Evolutionary conservation across 2,888 invertebrate genomes (phyloP), one percentile per base, ranked within the genome.

Genomic region (Drosophila macrospina): DNA sequence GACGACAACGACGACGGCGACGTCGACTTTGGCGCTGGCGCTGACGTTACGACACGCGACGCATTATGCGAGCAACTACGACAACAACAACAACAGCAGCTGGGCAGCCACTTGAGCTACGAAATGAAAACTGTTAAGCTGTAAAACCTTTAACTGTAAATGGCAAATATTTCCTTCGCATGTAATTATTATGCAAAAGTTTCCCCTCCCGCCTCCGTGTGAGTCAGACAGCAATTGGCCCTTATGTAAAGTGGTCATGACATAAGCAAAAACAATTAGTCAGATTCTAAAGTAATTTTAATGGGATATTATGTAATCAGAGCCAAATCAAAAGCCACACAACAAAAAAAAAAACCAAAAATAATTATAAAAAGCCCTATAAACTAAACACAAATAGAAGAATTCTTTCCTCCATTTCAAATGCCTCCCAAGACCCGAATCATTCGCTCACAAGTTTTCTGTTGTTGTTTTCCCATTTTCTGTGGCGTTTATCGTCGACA

Each of bases 11-110:
- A n/a, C n/a, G n/a, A n/a, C 47, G 34, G 10, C 24, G 65, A 42
- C 66, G 59, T 16, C 28, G 55, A 26, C 36, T 42, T 28, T 5
- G 28, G 3, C 20, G 1, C 10, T 15, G 50, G 44, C 55, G 70
- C 45, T 71, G 44, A 24, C 68, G 71, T 85, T 85, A 85, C 88
- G 86, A 83, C 84, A 83, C 81, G 78, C 86, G 72, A 78, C 76
- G 80, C 74, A 74, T 87, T 76, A 81, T 80, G 85, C 82, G 84
- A 84, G 64, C 50, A 44, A 20, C 63, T 10, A 34, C 71, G 42
- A 16, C 60, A 30, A 26, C 61, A 51, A 48, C 51, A 55, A 24
- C 48, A 52, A 47, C 63, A 70, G 51, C 50, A 39, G 39, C 51
- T 47, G 39, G 57, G 44, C 45, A 36, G 24, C 54, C 48, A 30